phyloP scores from a whole-genome alignment of 2,797 vertebrate species.

The Phrynocephalus forsythii region DNA sequence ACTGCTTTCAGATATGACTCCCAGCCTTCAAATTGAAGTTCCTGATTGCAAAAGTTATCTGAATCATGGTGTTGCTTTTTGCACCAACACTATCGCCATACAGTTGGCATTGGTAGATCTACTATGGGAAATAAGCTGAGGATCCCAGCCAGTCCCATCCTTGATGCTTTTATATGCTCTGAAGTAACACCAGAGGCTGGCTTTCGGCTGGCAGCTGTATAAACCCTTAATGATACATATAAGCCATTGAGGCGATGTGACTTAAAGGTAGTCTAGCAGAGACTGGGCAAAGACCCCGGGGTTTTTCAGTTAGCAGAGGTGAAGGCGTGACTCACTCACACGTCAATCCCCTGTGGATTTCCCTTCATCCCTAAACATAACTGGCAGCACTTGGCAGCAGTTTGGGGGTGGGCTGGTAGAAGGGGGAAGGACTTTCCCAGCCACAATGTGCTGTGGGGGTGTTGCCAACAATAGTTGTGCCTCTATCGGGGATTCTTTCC shows the following conservation, averaged over 20 bases:
- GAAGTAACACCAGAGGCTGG: background rate
- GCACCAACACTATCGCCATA: background rate
- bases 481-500: too few species aligned
- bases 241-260: too few species aligned
- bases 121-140: background rate
- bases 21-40: background rate
- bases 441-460: background rate
- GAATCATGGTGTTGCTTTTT: background rate
- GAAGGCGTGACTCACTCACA: background rate
- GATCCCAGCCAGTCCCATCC: background rate
- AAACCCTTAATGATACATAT: background rate
- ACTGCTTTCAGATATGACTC: background rate
- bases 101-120: background rate
- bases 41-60: background rate
- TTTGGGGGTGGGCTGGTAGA: too few species aligned
- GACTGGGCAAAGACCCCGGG: background rate
- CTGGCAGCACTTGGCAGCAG: too few species aligned
- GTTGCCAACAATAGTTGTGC: background rate
- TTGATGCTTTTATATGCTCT: background rate
- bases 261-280: background rate
- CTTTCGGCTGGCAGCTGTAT: background rate
- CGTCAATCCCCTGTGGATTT: too few species aligned
- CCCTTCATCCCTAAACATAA: too few species aligned
- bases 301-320: background rate
- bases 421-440: background rate